Percentiles rank a stretch among this genome's conserved stretches.
phyloP scores from a whole-genome alignment of 2,797 vertebrate species.

The Premnoplex brunnescens region DNA sequence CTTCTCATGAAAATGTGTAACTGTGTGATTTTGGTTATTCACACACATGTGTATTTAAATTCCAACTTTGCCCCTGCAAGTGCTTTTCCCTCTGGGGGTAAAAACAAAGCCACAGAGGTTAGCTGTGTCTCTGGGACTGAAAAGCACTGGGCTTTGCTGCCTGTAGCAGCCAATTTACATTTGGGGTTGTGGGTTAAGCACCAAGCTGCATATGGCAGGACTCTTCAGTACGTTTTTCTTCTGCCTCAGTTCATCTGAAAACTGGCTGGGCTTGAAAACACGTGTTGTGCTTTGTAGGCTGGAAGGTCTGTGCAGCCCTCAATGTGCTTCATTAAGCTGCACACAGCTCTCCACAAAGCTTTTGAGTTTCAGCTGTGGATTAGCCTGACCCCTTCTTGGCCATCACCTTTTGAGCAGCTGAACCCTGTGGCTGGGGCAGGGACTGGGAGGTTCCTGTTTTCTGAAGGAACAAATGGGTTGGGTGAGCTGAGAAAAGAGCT shows the following conservation, averaged over 20 bases:
- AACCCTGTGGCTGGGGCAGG: rapidly evolving
- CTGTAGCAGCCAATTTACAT: neutral
- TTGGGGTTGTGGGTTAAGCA: neutral
- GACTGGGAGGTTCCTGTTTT: neutral
- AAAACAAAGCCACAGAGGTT: neutral
- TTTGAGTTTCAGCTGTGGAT: neutral
- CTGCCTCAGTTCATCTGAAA: neutral
- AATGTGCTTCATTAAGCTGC: neutral
- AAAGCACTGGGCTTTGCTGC: neutral
- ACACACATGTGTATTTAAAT: neutral
- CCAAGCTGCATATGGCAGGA: neutral
- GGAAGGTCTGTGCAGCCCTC: neutral
- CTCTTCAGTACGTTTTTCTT: neutral
- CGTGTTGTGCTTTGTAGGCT: neutral
- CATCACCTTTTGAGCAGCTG: neutral
- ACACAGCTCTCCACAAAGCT: neutral
- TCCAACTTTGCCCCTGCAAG: neutral
- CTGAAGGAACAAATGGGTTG: neutral
- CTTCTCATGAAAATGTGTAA: neutral
- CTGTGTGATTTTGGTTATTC: neutral
- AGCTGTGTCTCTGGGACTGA: neutral
- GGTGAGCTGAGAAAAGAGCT: neutral
- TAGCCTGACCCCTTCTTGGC: neutral
- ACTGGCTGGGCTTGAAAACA: neutral
- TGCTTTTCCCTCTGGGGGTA: neutral